These are phyloP conservation scores for Ophion costatus DNA, from an alignment of 2,888 invertebrate genomes.

Conservation along the genomic window DNA sequence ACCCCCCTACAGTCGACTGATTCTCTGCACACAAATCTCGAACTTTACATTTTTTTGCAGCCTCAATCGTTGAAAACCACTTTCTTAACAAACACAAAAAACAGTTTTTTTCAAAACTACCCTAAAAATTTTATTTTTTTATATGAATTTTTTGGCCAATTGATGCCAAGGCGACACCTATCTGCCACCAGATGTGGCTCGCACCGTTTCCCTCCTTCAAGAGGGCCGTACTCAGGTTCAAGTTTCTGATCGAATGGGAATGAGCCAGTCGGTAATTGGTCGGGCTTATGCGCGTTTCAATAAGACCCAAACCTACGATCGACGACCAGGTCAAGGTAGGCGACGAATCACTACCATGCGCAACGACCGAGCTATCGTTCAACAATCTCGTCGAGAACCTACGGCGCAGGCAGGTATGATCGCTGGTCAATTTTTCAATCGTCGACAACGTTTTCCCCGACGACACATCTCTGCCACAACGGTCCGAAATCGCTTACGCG, in stretches of 20 bases:
- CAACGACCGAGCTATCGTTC: too few species aligned
- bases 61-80: too few species aligned
- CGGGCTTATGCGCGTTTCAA: constrained; percentile 49
- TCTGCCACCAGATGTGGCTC: constrained; percentile 47
- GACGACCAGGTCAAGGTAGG: constrained; percentile 8
- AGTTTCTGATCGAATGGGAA: constrained; percentile 40
- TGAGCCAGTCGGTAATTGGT: constrained; percentile 51
- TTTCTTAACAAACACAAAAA: background rate
- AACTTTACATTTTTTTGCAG: too few species aligned
- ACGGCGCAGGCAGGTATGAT: too few species aligned
- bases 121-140: background rate
- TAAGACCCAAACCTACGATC: constrained; percentile 40
- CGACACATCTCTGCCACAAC: too few species aligned
- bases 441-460: too few species aligned
- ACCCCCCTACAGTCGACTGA: too few species aligned
- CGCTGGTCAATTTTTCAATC: too few species aligned
- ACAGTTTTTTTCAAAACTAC: too few species aligned
- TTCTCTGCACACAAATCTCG: too few species aligned
- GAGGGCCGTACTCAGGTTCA: constrained; percentile 41
- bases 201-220: constrained; percentile 33
- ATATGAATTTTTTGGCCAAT: background rate
- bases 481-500: too few species aligned
- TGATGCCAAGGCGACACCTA: constrained; percentile 13
- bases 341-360: constrained; percentile 11
- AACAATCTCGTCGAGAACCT: too few species aligned